These are phyloP conservation scores for Scrobipalpa atriplicella DNA, from an alignment of 2,888 invertebrate species.

Conservation along the genomic window DNA sequence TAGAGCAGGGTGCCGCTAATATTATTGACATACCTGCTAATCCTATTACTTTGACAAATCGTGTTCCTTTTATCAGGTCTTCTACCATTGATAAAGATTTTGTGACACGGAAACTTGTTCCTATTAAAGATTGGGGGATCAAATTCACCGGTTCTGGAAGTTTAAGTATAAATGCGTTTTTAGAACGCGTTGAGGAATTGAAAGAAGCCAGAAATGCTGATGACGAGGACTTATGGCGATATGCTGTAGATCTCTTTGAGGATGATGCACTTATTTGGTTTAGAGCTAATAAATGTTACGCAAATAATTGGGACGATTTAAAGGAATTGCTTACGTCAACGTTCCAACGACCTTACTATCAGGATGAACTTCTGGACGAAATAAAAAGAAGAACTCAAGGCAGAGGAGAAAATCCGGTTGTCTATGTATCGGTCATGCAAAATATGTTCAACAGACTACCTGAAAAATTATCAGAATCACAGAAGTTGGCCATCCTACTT, in stretches of 20 bases:
- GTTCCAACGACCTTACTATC: constrained; percentile 27
- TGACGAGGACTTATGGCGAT: constrained; percentile 26
- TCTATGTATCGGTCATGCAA: constrained; percentile 27
- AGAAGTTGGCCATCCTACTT: constrained; percentile 23
- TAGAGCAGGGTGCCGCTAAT: neutral
- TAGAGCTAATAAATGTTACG: too few relatives aligned
- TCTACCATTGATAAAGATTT: constrained; percentile 13
- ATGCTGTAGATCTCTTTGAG: constrained; percentile 17
- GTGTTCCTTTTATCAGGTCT: neutral
- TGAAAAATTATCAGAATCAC: constrained; percentile 10
- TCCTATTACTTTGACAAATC: neutral
- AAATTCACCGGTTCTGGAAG: constrained; percentile 22
- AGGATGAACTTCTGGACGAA: constrained; percentile 28
- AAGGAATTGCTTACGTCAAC: too few relatives aligned
- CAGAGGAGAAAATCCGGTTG: constrained; percentile 18
- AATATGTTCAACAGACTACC: constrained; percentile 29
- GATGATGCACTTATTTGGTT: too few relatives aligned
- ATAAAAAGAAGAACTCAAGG: constrained; percentile 29
- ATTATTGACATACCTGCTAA: neutral
- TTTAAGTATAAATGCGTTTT: constrained; percentile 28
- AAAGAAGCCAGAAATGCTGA: constrained; percentile 28
- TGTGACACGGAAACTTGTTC: constrained; percentile 22
- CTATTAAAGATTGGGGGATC: constrained; percentile 29
- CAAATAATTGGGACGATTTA: neutral
- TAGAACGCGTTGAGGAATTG: constrained; percentile 28